Base-by-base conservation (phyloP, 1,140 invertebrate species). In the Apis cerana region DNA sequence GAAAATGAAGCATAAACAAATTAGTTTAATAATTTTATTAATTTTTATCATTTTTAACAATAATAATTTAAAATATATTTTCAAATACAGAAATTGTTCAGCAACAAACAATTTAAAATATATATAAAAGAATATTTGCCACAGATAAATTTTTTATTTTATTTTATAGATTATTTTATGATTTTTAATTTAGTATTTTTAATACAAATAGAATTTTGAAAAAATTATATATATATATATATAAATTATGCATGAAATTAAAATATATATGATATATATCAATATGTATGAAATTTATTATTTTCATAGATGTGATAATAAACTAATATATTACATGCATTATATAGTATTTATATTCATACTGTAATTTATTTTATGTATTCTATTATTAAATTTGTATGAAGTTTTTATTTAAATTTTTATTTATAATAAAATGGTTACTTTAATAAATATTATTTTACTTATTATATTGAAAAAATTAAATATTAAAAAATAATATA, bases 321-420 rank as follows among this genome's bases (percentile, higher is more conserved):
- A 13, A 17, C 23, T 27, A 62, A 12, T 67, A 67, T 13, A 5
- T n/a, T 33, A 33, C 33, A 23, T 67, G 4, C n/a, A 68, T 62
- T 33, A 64, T 80, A 17, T 15, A 43, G 27, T 80, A 80, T 21
- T 62, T 72, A 13, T 72, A 72, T 64, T 64, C 59, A 56, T 74
- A 56, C 21, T 56, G 21, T 7, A 54, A 23, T 23, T 10, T 27
- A 15, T 23, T 59, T 8, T 10, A 50, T 27, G 5, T 54, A 54
- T 72, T 43, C 1, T 74, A 56, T 56, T 23, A 27, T 48, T 80
- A 64, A 61, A 43, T 74, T 80, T 72, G 21, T 74, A 74, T 50
- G n/a, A 48, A 33, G 21, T 80, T 69, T 61, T 52, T 54, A 80
- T 56, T 52, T 79, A 43, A 62, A 62, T 62, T 77, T 79, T 27